Evolutionary conservation across 2,888 invertebrate species (phyloP).

Genomic region (Eupithecia subfuscata): DNA sequence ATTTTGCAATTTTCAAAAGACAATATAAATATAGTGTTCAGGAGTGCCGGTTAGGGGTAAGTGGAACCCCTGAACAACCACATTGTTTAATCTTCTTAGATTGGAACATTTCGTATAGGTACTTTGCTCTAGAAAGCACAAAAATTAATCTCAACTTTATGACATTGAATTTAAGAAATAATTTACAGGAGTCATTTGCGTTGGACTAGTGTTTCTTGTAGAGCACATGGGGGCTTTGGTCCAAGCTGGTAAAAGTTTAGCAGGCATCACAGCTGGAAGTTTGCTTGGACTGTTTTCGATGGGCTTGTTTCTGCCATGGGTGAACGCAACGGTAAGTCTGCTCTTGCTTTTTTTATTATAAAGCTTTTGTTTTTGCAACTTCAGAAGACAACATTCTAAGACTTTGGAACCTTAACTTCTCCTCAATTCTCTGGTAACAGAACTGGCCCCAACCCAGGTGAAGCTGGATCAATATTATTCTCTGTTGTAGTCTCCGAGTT

Average conservation of each 20-base stretch:
- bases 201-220: constrained; percentile 87
- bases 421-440: background rate
- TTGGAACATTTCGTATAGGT: background rate
- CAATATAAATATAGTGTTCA: background rate
- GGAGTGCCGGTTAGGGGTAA: background rate
- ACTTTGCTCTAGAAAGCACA: background rate
- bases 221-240: constrained; percentile 89
- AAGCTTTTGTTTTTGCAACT: background rate
- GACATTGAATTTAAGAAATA: background rate
- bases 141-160: background rate
- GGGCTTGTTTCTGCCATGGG: constrained; percentile 88
- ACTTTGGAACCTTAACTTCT: background rate
- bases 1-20: background rate
- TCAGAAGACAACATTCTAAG: background rate
- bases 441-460: background rate
- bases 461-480: background rate
- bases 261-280: constrained; percentile 89
- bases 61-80: background rate
- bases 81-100: background rate
- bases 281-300: constrained; percentile 88
- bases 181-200: constrained; percentile 83
- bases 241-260: constrained; percentile 88
- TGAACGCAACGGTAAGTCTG: constrained; percentile 85
- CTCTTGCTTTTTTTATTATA: background rate
- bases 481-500: too few species aligned